Evolutionary conservation across 2,113 vertebrate genomes (phyloP).

Genomic region (Riparia riparia): DNA sequence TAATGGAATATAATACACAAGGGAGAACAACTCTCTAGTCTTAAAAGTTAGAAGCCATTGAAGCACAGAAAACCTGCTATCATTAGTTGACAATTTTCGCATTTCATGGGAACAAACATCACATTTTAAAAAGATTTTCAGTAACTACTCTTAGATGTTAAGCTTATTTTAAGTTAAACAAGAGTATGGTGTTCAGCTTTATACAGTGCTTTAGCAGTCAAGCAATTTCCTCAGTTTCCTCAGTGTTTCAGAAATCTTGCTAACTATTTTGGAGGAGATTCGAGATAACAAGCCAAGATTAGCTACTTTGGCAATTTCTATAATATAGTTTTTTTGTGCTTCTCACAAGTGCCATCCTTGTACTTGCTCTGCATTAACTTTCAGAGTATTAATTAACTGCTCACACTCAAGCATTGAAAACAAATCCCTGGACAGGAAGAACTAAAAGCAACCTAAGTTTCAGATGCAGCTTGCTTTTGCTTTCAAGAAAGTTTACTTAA

Average conservation of each 20-base stretch:
- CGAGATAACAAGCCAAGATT: not conserved
- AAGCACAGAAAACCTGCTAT: not conserved
- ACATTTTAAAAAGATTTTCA: not conserved
- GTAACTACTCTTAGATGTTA: not conserved
- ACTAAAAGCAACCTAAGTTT: not conserved
- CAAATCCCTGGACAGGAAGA: not conserved
- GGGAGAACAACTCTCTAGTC: not conserved
- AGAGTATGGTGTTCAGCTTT: not conserved
- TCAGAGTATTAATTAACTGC: not conserved
- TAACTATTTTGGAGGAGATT: not conserved
- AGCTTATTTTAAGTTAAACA: not conserved
- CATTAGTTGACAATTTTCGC: not conserved
- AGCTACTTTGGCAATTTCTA: not conserved
- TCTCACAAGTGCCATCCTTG: not conserved
- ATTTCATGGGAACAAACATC: not conserved
- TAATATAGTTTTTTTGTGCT: not conserved
- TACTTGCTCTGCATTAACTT: not conserved
- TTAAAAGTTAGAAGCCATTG: not conserved
- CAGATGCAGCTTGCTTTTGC: not conserved
- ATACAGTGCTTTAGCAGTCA: not conserved
- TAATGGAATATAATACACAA: not conserved
- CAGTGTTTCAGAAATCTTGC: not conserved
- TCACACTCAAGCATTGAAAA: not conserved
- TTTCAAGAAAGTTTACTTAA: constrained; percentile 5
- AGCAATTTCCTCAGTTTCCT: not conserved